These are phyloP conservation scores for Elaeidobius kamerunicus DNA, from an alignment of 2,888 invertebrate genomes.

Conservation along the genomic window DNA sequence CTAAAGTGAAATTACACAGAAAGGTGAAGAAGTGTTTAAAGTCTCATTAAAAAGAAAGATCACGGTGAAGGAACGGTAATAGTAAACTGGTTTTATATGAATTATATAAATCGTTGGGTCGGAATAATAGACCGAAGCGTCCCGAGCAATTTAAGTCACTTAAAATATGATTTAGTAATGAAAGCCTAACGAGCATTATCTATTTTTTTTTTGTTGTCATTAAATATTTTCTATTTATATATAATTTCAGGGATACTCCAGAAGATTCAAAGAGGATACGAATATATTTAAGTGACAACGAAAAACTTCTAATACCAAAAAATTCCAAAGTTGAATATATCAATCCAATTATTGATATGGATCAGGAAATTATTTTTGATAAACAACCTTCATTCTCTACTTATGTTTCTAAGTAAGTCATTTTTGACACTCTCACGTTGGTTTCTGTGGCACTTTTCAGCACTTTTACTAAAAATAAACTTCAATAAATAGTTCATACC, in stretches of 20 bases:
- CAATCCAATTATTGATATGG: conserved; percentile 10
- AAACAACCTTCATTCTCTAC: conserved; percentile 5
- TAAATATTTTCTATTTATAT: neutral
- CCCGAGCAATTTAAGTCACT: no score
- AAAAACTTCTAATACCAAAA: conserved; percentile 32
- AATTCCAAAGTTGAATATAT: conserved; percentile 25
- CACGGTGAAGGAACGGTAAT: no score
- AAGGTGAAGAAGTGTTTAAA: conserved; percentile 16
- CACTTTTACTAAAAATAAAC: no score
- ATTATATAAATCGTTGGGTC: no score
- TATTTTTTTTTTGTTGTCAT: neutral
- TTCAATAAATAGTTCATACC: no score
- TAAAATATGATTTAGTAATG: no score
- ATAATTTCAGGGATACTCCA: conserved; percentile 16
- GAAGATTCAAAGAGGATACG: conserved; percentile 27
- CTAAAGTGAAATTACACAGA: conserved; percentile 8
- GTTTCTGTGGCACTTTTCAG: no score
- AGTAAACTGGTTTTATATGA: no score
- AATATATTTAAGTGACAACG: conserved; percentile 32
- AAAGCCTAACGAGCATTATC: no score
- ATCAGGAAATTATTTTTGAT: conserved; percentile 10
- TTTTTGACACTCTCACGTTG: no score
- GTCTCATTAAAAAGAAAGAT: conserved; percentile 6
- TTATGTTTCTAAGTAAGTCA: conserved; percentile 8
- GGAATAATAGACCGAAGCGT: no score